Evolutionary conservation across 2,797 vertebrate species (phyloP), one percentile per base, ranked within the genome.

Genomic region (Gobionotothen gibberifrons): DNA sequence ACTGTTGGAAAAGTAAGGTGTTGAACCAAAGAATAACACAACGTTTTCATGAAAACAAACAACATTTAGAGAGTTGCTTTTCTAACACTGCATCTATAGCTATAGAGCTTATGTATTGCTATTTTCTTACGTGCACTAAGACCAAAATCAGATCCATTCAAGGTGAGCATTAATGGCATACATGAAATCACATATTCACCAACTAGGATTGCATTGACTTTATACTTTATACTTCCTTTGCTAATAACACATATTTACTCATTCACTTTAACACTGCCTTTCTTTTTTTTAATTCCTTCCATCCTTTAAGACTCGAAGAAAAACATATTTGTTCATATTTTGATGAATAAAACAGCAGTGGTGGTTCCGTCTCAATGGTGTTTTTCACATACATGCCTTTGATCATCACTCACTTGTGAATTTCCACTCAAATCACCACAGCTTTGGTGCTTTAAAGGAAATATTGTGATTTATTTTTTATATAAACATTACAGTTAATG

Each of bases 361-460:
- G 15, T n/a, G 15, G 10, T n/a, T 51, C 14, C 7, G n/a, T 39
- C 22, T 44, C 11, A 14, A 44, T 7, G 3, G 19, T 36, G n/a
- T 21, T 22, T 15, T 19, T 29, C n/a, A 32, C 39, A 12, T 48
- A 36, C 26, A 22, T 36, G 39, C 16, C 42, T 40, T 9, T 48
- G n/a, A 14, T 61, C 19, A 5, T 67, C 32, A 44, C 19, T 15
- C 2, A 1, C 5, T 19, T 46, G 11, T 4, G 14, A 13, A 40
- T 61, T 66, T 79, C 17, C 22, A 44, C 39, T 51, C 10, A 19
- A 22, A 60, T 12, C 42, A 19, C 10, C 36, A 2, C 0, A 5
- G 9, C 16, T 36, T 9, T n/a, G n/a, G n/a, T n/a, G n/a, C n/a
- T 60, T 75, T 67, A 52, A 15, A 63, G 39, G 48, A 46, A 21